Base-by-base conservation (phyloP, 2,888 invertebrate genomes). In the Torymus auratus region DNA sequence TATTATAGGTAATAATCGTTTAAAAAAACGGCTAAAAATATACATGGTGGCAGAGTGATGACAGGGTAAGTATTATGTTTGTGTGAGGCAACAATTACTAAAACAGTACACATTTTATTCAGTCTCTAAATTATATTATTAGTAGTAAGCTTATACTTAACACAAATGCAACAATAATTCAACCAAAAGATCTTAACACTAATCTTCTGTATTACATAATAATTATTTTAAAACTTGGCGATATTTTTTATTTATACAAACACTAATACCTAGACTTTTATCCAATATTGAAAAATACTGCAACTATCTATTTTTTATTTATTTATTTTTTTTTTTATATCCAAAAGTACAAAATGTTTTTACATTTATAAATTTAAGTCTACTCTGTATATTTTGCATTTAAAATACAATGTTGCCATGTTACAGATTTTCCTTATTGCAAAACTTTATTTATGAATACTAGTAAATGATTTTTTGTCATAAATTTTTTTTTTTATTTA, bases 81-180 rank as follows among this genome's bases (percentile, higher is more conserved):
- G 41, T 41, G 5, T 41, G 41, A 41, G 41, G 5, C 41, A 41
- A 41, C 7, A 41, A 7, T 1, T 41, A 41, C 55, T 23, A 13
- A 60, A 67, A 73, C 65, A 70, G 17, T 60, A 69, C 64, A 64
- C n/a, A 75, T 7, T 62, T 73, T 70, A 77, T 78, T 71, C 17
- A 50, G 52, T 64, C n/a, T 62, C 55, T 71, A 56, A 62, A 64
- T 74, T 50, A 23, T 53, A 17, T 65, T 78, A n/a, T n/a, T n/a
- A n/a, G n/a, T n/a, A 70, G 58, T 78, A 64, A 23, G 15, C 2
- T 74, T 65, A 28, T 56, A 56, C 10, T 60, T 17, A 60, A 62
- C 17, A 62, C 62, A 60, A 60, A 72, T 64, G 61, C 68, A 41
- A 41, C 13, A 64, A 11, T 15, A 72, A 69, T 20, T 41, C 17